Evolutionary conservation across 1,140 invertebrate genomes (phyloP).

Genomic region (Lamellibrachia luymesi): DNA sequence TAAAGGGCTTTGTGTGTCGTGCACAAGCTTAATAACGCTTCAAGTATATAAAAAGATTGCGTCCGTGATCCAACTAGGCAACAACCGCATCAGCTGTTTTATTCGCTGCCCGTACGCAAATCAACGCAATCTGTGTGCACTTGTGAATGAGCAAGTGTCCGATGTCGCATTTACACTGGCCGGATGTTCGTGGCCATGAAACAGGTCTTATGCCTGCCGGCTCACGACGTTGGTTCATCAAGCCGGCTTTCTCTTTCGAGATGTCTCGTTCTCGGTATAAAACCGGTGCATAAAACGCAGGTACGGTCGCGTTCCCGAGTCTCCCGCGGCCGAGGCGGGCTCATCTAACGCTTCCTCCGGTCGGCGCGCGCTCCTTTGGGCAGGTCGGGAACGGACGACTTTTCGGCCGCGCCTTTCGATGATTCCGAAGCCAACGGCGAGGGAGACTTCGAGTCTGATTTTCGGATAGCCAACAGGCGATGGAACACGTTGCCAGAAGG

Average conservation of each 20-base stretch:
- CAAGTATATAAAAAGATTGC: background rate
- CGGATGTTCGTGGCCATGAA: background rate
- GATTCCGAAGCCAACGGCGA: background rate
- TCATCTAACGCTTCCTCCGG: background rate
- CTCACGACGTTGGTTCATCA: background rate
- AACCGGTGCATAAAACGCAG: background rate
- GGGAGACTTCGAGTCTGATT: background rate
- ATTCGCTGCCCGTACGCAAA: too few species aligned
- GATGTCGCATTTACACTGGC: background rate
- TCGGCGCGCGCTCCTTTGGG: background rate
- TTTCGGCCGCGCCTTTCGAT: background rate
- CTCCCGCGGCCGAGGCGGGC: background rate
- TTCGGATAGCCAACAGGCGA: background rate
- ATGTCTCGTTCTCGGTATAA: background rate
- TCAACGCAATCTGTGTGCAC: too few species aligned
- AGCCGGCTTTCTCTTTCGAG: background rate
- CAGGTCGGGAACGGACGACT: background rate
- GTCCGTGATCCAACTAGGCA: background rate
- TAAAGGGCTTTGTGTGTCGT: too few species aligned
- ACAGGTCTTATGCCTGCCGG: background rate
- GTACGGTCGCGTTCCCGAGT: background rate
- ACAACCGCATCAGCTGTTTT: background rate
- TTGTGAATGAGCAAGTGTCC: background rate
- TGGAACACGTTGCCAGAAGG: background rate
- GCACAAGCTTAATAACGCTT: background rate